Conservation (phyloP, 2,797 vertebrate species). For the Discoglossus pictus region DNA sequence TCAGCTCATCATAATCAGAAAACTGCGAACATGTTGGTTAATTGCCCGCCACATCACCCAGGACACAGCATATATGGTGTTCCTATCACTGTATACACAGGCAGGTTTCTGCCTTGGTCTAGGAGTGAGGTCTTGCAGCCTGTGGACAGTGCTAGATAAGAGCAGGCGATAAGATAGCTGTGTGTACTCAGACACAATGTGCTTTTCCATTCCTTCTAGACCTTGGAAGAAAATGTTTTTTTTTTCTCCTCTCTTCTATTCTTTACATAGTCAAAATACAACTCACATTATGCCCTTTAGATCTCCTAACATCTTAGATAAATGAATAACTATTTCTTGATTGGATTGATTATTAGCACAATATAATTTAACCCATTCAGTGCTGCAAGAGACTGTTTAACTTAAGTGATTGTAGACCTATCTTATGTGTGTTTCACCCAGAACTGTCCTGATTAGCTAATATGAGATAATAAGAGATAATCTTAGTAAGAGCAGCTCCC, state of each 20-base stretch:
- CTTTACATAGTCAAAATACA: slow-evolving; percentile 38
- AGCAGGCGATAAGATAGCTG: slow-evolving; percentile 35
- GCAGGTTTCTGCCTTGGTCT: too few species aligned
- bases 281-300: neutral
- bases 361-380: slow-evolving; percentile 1
- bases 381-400: slow-evolving; percentile 7
- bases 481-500: slow-evolving; percentile 24
- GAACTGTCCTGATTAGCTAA: slow-evolving; percentile 7
- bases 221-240: slow-evolving; percentile 43
- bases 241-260: slow-evolving; percentile 3
- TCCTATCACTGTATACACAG: too few species aligned
- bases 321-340: slow-evolving; percentile 1
- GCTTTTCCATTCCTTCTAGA: slow-evolving; percentile 38
- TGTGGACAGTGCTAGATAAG: slow-evolving; percentile 37
- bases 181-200: slow-evolving; percentile 48
- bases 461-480: slow-evolving; percentile 34
- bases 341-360: neutral
- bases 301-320: neutral
- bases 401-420: neutral
- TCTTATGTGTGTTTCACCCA: slow-evolving; percentile 13
- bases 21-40: too few species aligned
- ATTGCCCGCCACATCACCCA: too few species aligned
- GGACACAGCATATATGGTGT: slow-evolving; percentile 9
- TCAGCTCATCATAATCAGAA: too few species aligned
- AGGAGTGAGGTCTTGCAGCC: slow-evolving; percentile 25